A percentile compares a stretch with the other conserved stretches of the same genome.
phyloP scores from a whole-genome alignment of 2,888 invertebrate species.

The Lamellibrachia satsuma region DNA sequence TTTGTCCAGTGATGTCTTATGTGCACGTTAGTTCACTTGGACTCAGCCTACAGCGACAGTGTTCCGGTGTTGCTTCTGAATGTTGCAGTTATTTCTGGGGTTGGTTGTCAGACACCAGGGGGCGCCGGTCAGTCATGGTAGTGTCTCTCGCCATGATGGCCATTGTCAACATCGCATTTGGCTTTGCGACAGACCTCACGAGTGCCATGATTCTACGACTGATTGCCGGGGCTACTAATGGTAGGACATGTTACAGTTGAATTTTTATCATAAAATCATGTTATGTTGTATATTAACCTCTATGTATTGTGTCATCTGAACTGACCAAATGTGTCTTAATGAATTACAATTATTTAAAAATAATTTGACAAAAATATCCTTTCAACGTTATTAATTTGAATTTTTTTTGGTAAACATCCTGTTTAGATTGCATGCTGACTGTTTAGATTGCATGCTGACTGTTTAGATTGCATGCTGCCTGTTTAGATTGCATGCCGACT shows the following conservation, averaged over 20 bases:
- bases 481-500: no score
- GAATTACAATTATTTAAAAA: no score
- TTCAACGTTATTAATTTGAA: no score
- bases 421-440: no score
- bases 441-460: no score
- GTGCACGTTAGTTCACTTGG: no score
- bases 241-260: slow-evolving; percentile 42
- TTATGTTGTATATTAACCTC: no score
- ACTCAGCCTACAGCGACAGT: not conserved
- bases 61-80: not conserved
- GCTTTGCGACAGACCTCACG: slow-evolving; percentile 50
- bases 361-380: no score
- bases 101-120: slow-evolving; percentile 57
- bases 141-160: slow-evolving; percentile 50
- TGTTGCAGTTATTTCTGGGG: slow-evolving; percentile 59
- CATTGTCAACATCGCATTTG: slow-evolving; percentile 52
- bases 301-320: no score
- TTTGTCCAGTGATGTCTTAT: no score
- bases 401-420: no score
- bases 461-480: no score
- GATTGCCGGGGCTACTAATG: slow-evolving; percentile 54
- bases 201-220: slow-evolving; percentile 53
- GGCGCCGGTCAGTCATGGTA: slow-evolving; percentile 53
- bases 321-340: not conserved
- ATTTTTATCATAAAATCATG: not conserved